These are phyloP conservation scores for Cacoxenus indagator DNA, from an alignment of 2,888 invertebrate species.

Conservation along the genomic window DNA sequence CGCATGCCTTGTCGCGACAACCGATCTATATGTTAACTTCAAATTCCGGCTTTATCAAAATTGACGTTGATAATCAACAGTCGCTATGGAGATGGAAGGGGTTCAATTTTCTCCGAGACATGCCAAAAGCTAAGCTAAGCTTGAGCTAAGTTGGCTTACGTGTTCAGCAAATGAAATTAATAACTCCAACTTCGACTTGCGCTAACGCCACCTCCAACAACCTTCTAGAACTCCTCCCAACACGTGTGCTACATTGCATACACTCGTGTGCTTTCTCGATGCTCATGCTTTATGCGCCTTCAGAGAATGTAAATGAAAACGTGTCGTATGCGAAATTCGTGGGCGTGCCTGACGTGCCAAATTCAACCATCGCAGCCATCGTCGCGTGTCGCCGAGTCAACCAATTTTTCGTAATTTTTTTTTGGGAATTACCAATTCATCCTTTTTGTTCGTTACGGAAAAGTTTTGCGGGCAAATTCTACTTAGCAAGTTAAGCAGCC, in stretches of 20 bases:
- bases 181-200: neutral
- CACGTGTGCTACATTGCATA: neutral
- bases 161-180: constrained; percentile 19
- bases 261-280: neutral
- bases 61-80: too few relatives aligned
- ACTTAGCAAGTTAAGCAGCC: constrained; percentile 22
- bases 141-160: constrained; percentile 11
- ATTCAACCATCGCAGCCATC: too few relatives aligned
- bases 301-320: constrained; percentile 49
- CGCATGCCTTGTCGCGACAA: too few relatives aligned
- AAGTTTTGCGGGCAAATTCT: constrained; percentile 1
- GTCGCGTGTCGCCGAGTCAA: too few relatives aligned
- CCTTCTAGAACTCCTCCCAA: neutral
- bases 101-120: too few relatives aligned
- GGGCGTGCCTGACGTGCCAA: constrained; percentile 42
- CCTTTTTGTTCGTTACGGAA: neutral
- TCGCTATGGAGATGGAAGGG: too few relatives aligned
- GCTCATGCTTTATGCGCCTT: constrained; percentile 2
- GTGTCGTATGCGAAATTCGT: constrained; percentile 54
- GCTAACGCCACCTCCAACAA: neutral
- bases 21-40: too few relatives aligned
- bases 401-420: neutral
- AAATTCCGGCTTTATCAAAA: too few relatives aligned
- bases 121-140: neutral
- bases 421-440: neutral